Percentiles rank a stretch among this genome's conserved stretches.
Conservation (phyloP, 2,888 invertebrate species). For the Dorcus parallelipipedus region DNA sequence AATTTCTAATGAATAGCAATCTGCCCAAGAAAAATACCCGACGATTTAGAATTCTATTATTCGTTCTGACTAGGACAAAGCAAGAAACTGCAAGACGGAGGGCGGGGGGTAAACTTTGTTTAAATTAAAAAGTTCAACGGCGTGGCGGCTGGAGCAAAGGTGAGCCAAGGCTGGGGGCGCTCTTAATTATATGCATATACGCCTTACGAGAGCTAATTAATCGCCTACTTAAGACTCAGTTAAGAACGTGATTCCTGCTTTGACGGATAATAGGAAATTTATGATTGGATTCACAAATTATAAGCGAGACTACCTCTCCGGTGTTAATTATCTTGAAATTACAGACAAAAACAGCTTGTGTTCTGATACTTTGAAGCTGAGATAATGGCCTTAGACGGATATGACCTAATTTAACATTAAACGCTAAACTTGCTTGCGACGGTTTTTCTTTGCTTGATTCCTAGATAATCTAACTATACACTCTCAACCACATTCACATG, state of each 20-base stretch:
- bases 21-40: too few species aligned
- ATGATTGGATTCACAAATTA: constrained; percentile 26
- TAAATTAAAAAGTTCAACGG: constrained; percentile 14
- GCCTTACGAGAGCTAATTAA: constrained; percentile 18
- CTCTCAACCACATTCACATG: too few species aligned
- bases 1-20: too few species aligned
- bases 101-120: not conserved
- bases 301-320: constrained; percentile 16
- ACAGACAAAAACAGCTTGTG: not conserved
- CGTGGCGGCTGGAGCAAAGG: not conserved
- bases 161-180: not conserved
- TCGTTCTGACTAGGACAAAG: too few species aligned
- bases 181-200: constrained; percentile 15
- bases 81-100: not conserved
- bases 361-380: constrained; percentile 10
- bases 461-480: too few species aligned
- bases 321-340: constrained; percentile 24
- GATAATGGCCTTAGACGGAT: not conserved
- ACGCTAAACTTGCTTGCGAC: too few species aligned
- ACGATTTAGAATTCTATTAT: too few species aligned
- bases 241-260: constrained; percentile 11
- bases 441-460: too few species aligned
- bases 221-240: constrained; percentile 16
- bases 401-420: too few species aligned
- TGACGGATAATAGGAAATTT: constrained; percentile 27